phyloP scores from a whole-genome alignment of 1,140 invertebrate species.

The Watersipora subatra region DNA sequence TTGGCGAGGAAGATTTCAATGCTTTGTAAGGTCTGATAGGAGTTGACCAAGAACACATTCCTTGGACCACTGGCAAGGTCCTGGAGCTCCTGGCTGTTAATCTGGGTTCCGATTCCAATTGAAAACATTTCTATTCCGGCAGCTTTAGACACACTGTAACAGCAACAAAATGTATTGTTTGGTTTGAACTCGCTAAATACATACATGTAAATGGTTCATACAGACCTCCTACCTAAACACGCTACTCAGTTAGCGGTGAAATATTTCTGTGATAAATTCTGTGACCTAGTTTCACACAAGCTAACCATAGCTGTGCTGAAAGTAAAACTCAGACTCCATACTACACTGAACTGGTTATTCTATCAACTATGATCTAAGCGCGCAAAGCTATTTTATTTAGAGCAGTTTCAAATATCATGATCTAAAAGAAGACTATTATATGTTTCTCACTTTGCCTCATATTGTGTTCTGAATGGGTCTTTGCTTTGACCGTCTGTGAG shows the following conservation, averaged over 20 bases:
- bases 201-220: too few species aligned
- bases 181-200: neutral
- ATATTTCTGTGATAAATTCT: neutral
- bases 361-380: neutral
- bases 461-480: neutral
- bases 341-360: neutral
- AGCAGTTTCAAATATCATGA: neutral
- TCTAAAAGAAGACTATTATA: neutral
- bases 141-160: neutral
- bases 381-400: neutral
- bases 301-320: too few species aligned
- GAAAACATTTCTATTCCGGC: neutral
- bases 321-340: neutral
- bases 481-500: neutral
- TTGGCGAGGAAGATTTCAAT: neutral
- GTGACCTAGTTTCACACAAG: neutral
- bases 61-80: neutral
- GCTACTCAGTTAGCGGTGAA: neutral
- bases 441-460: neutral
- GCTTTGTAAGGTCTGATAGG: neutral
- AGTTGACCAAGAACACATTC: neutral
- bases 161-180: neutral
- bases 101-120: neutral
- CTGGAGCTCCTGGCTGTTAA: neutral
- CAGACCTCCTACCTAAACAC: neutral